Evolutionary conservation across 2,113 vertebrate genomes (phyloP), one percentile per base, ranked within the genome.

Genomic region (Rhagologus leucostigma): DNA sequence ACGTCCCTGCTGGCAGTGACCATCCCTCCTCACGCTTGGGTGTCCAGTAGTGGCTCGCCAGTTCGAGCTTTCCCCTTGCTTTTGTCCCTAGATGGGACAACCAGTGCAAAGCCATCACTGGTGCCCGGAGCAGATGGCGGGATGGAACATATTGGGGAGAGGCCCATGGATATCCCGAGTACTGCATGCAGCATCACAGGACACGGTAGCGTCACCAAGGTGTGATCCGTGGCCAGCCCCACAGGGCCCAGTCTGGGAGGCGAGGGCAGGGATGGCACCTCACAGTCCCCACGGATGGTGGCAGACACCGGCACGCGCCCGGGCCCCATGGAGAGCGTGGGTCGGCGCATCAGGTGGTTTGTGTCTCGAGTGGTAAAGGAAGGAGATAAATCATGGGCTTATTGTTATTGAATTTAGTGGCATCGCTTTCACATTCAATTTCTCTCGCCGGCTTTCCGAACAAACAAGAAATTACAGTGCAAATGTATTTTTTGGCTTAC

Each of bases 391-490:
- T 98, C 95, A 96, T 6, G 1, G 86, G 94, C 78, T 97, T 97
- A 95, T 96, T 97, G 96, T 94, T 95, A 95, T 96, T 97, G 97
- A 96, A 97, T 95, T 97, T 96, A 95, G 94, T 67, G 39, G 90
- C 96, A 92, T 96, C 60, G 18, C 84, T 93, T 96, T 96, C 96
- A 96, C 96, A 78, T 91, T 84, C 92, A 23, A 65, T 96, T 97
- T 95, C 88, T 93, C 84, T 92, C n/a, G 0, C 49, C 5, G 59
- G 71, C 76, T 96, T 97, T 88, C 90, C 15, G 32, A 96, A 96
- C 88, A 97, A 97, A 96, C 93, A 96, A 89, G 94, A 78, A 97
- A 98, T 98, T 95, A 95, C 59, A 96, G 93, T 37, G 60, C 59
- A 91, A 95, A 97, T 97, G 90, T 88, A 75, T 94, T 97, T 97